phyloP scores from a whole-genome alignment of 2,888 invertebrate genomes.

The Meganola albula region DNA sequence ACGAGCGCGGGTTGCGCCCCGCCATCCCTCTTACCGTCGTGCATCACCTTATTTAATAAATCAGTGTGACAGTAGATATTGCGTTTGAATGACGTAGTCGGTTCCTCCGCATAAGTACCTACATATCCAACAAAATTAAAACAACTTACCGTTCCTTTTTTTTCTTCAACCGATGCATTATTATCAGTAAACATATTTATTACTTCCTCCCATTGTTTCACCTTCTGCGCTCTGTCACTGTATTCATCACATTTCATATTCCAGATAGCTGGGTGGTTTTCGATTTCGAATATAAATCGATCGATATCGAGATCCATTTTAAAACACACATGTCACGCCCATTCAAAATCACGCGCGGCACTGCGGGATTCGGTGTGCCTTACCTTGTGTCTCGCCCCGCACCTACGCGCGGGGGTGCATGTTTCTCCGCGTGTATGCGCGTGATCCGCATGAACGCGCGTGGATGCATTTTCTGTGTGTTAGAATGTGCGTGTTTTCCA shows the following conservation, averaged over 20 bases:
- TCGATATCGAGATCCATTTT: slow-evolving; percentile 12
- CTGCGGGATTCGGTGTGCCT: background rate
- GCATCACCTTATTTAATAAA: too few species aligned
- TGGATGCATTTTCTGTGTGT: too few species aligned
- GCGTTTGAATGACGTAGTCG: too few species aligned
- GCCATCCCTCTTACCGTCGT: too few species aligned
- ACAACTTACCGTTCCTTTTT: slow-evolving; percentile 6
- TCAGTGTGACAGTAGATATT: too few species aligned
- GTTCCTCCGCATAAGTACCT: too few species aligned
- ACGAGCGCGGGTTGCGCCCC: too few species aligned
- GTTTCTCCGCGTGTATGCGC: slow-evolving; percentile 11
- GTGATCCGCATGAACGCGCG: background rate
- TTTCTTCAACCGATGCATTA: slow-evolving; percentile 7
- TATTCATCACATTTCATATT: slow-evolving; percentile 12
- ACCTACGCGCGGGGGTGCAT: slow-evolving; percentile 1
- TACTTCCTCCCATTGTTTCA: slow-evolving; percentile 13
- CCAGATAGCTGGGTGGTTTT: slow-evolving; percentile 12
- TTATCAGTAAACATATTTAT: slow-evolving; percentile 9
- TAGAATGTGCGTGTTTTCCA: too few species aligned
- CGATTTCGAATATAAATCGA: slow-evolving; percentile 13
- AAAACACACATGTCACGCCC: background rate
- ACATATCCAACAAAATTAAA: too few species aligned
- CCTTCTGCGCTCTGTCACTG: slow-evolving; percentile 8
- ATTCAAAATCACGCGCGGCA: background rate
- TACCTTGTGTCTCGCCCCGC: background rate